phyloP scores from a whole-genome alignment of 1,140 invertebrate species.

The Papilio polytes region DNA sequence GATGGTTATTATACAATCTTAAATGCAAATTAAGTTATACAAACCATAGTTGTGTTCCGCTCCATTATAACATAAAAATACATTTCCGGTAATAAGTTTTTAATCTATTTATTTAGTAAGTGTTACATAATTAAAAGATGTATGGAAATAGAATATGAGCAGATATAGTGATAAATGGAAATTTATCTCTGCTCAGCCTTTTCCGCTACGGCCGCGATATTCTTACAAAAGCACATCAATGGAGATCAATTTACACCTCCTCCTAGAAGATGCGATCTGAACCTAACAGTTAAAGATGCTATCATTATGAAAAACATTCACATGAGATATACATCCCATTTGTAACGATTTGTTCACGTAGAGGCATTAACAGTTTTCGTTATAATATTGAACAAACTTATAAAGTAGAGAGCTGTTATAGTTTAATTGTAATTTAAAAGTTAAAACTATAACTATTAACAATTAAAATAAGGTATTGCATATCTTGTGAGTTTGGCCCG shows the following conservation, averaged over 20 bases:
- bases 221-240: too few species aligned
- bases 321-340: not conserved
- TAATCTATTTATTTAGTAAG: too few species aligned
- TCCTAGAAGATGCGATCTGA: not conserved
- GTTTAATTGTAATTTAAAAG: not conserved
- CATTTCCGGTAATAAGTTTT: too few species aligned
- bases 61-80: too few species aligned
- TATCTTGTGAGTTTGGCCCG: not conserved
- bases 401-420: not conserved
- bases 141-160: too few species aligned
- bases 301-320: not conserved
- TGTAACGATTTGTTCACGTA: not conserved
- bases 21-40: constrained; percentile 9
- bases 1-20: constrained; percentile 50
- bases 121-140: too few species aligned
- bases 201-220: too few species aligned
- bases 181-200: too few species aligned
- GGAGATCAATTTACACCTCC: too few species aligned
- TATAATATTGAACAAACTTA: not conserved
- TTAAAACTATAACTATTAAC: constrained; percentile 5
- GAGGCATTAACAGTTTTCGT: not conserved
- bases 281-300: not conserved
- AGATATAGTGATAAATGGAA: too few species aligned
- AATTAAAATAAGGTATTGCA: constrained; percentile 16
- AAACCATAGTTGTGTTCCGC: too few species aligned